A percentile compares a stretch with the other conserved stretches of the same genome.
Evolutionary conservation across 2,113 vertebrate species (phyloP).

Genomic region (Chiloscyllium plagiosum): DNA sequence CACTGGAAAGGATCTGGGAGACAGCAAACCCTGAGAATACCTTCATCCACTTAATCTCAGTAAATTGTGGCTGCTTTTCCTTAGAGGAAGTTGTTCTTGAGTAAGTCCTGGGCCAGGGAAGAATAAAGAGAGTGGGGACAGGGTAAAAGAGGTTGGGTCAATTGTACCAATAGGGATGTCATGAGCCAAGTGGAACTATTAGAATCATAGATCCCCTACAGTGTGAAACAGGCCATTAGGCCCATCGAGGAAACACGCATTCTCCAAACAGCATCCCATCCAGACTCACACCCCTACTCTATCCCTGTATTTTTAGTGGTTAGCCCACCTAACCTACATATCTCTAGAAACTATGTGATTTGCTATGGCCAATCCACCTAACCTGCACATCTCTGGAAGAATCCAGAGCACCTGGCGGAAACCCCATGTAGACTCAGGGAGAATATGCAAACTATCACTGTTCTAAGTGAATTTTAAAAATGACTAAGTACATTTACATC

Average conservation of each 20-base stretch:
- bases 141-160: not conserved
- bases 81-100: not conserved
- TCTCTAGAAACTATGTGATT: no score
- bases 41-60: not conserved
- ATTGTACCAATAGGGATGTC: not conserved
- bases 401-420: no score
- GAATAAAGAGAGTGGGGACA: not conserved
- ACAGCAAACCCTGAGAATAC: not conserved
- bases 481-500: not conserved
- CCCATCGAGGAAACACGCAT: no score
- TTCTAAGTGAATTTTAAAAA: not conserved
- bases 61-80: not conserved
- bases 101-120: not conserved
- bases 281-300: no score
- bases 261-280: no score
- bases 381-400: no score
- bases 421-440: no score
- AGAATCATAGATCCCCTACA: no score
- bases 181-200: not conserved
- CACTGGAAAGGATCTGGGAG: not conserved
- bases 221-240: no score
- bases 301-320: no score
- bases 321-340: no score
- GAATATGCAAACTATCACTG: not conserved
- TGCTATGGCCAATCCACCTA: no score